Evolutionary conservation across 2,113 vertebrate species (phyloP), one percentile per base, ranked within the genome.

Genomic region (Pangasianodon hypophthalmus): DNA sequence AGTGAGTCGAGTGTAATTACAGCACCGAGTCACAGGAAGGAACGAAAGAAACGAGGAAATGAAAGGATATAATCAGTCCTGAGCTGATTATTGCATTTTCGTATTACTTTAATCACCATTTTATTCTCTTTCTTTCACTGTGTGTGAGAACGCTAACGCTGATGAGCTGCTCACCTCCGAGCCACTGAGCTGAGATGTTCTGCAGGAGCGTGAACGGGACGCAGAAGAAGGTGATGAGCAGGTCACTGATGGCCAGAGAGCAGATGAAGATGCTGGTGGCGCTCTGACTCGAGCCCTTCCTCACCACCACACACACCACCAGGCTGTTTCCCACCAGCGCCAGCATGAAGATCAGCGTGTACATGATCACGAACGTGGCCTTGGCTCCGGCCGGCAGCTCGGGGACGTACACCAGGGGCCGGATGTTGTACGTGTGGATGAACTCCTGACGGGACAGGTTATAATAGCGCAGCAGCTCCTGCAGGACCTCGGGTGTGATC

Each of bases 141-240:
- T 8, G 60, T 10, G 60, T 64, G 60, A n/a, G 13, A 67, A 29
- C 13, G 62, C 7, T 26, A 26, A 62, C 24, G 7, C 60, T 62
- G 21, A 37, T 62, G 18, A 80, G n/a, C 52, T 62, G 92, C 96
- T 96, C 89, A 97, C 97, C 97, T 32, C 96, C 96, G 69, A 96
- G 92, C 96, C 97, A 97, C 54, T 97, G 95, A 0, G 96, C 96
- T 0, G 95, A 96, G 93, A 97, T 96, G 93, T 97, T 97, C 92
- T 97, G 96, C 90, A 97, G 94, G 87, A 97, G 84, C 18, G 97
- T 97, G 87, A 97, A 96, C 0, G 96, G 96, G 3, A 97, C 92
- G 92, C 96, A 97, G 94, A 97, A 97, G 91, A 97, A 97, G 85
- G 96, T 97, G 94, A 97, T 96, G 91, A 97, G 95, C 81, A 97